phyloP scores from a whole-genome alignment of 2,113 vertebrate species.

The Scomber colias region DNA sequence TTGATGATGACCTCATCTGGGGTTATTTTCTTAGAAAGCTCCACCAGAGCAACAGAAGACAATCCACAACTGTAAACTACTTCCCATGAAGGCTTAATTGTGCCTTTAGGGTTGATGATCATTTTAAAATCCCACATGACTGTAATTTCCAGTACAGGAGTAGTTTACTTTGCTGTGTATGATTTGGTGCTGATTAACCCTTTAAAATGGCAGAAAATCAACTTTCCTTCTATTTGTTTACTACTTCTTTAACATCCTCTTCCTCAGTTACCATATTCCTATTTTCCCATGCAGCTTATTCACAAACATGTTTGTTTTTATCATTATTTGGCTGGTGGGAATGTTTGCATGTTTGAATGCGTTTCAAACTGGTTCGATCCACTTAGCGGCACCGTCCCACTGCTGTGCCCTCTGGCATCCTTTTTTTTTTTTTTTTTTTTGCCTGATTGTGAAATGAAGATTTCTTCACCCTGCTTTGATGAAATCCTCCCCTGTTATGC shows the following conservation, averaged over 20 bases:
- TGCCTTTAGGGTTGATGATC: too few species aligned
- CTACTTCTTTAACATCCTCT: neutral
- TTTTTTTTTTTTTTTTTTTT: conserved; percentile 1
- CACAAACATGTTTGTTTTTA: neutral
- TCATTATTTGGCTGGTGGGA: neutral
- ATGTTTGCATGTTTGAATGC: neutral
- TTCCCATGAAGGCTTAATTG: too few species aligned
- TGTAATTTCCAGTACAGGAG: too few species aligned
- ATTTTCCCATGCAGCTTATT: neutral
- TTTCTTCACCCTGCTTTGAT: conserved; percentile 19
- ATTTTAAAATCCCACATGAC: too few species aligned
- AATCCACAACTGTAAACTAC: too few species aligned
- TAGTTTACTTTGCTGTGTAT: too few species aligned
- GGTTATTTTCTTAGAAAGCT: too few species aligned
- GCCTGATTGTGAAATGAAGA: conserved; percentile 1
- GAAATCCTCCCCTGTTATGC: neutral
- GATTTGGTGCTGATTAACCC: too few species aligned
- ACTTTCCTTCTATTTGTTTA: neutral
- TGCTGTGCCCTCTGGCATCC: conserved; percentile 1
- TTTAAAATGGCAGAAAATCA: too few species aligned
- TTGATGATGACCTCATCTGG: too few species aligned
- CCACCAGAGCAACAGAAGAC: too few species aligned
- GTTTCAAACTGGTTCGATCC: conserved; percentile 13
- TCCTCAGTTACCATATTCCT: neutral
- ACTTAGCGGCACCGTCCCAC: neutral